Base-by-base conservation (phyloP, 2,797 vertebrate species). In the Macropodus opercularis region DNA sequence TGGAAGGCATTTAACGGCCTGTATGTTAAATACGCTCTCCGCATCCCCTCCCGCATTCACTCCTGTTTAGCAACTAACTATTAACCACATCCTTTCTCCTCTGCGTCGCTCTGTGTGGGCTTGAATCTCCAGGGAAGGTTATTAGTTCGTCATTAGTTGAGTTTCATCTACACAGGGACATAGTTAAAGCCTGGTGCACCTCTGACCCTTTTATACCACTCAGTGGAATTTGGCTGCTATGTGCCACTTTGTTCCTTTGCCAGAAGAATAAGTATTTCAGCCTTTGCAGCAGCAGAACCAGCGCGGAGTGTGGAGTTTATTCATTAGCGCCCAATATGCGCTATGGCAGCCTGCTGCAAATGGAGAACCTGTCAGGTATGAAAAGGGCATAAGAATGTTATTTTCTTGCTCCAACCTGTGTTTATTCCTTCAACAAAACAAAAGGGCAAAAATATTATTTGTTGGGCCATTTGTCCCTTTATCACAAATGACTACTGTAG, bases 91-190 rank as follows among this genome's bases (percentile, higher is more conserved):
- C 32, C 66, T 40, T 8, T 23, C 44, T 55, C 44, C 61, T 78
- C 59, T 61, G 43, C 36, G 26, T 47, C 49, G 38, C 41, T 1
- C 24, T 39, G 4, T 18, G 21, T 26, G 8, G 44, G 42, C 50
- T 43, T 18, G 4, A 29, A 19, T 55, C 63, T 19, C 39, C 8
- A 8, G 54, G 44, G 62, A 59, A 14, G 8, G 44, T 64, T 69
- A 67, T 80, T 59, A 57, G 31, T 22, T 14, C 6, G 47, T 77
- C 32, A 63, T 81, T 70, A 59, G 40, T 68, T 75, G 69, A 43
- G 53, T 75, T 72, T 82, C 49, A 69, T 67, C 56, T 47, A 26
- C 29, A 44, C 27, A 46, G 35, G 39, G 68, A 36, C 55, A 24
- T 69, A 35, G 40, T 59, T 43, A 72, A 65, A 63, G 64, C 43